phyloP scores from a whole-genome alignment of 1,140 invertebrate species.

The Drosophila cardini region DNA sequence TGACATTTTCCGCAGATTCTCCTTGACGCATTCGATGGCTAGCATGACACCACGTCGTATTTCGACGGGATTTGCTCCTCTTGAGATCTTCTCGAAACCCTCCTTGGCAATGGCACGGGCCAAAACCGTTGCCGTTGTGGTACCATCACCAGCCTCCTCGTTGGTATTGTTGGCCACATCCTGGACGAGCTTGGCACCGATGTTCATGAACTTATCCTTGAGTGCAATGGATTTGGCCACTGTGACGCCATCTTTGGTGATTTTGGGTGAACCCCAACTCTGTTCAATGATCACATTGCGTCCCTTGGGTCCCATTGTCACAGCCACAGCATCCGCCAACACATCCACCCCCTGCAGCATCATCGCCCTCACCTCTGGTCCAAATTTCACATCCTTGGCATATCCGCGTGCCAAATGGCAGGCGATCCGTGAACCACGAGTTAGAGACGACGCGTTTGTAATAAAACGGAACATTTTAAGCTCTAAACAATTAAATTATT shows the following conservation, averaged over 20 bases:
- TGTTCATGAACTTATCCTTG: conserved; percentile 99
- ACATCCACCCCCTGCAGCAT: conserved; percentile 99
- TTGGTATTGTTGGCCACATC: conserved; percentile 99
- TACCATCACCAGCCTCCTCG: conserved; percentile 99
- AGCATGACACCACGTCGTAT: conserved; percentile 98
- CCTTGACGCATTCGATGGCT: conserved; percentile 96
- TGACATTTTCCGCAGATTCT: conserved; percentile 94
- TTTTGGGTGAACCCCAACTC: conserved; percentile 99
- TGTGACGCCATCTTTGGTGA: conserved; percentile 99
- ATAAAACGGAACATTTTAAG: conserved; percentile 56
- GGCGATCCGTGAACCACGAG: conserved; percentile 10
- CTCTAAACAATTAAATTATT: neutral
- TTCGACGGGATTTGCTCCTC: conserved; percentile 99
- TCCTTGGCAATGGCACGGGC: conserved; percentile 98
- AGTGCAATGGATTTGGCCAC: conserved; percentile 99
- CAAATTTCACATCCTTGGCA: conserved; percentile 98
- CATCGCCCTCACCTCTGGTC: conserved; percentile 96
- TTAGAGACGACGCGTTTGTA: conserved; percentile 2
- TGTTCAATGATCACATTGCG: conserved; percentile 99
- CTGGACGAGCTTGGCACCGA: conserved; percentile 99
- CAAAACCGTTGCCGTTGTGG: conserved; percentile 98
- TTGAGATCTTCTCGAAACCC: conserved; percentile 99
- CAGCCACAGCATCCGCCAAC: conserved; percentile 98
- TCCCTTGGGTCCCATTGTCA: conserved; percentile 99
- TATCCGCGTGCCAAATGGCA: conserved; percentile 39